Percentiles rank a stretch among this genome's conserved stretches.
Conservation (phyloP, 2,113 vertebrate species). For the Oncorhynchus nerka region DNA sequence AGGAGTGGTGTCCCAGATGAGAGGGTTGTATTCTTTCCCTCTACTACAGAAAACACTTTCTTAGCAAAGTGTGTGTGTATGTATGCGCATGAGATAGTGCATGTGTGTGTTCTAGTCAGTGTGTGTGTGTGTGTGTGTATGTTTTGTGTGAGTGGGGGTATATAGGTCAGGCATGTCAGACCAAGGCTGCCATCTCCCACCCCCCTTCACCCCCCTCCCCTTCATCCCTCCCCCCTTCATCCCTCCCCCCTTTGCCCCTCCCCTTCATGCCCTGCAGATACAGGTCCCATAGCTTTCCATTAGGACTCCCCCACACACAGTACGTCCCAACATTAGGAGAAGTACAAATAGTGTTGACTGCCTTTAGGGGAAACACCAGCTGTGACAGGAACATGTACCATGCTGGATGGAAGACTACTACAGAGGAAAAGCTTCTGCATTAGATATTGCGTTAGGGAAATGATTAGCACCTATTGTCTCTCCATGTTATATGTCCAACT, state of each 20-base stretch:
- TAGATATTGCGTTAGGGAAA: too few species aligned
- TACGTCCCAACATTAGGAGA: constrained; percentile 71
- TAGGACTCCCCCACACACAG: constrained; percentile 72
- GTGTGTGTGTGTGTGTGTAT: constrained; percentile 16
- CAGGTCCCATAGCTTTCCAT: constrained; percentile 87
- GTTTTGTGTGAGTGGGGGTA: constrained; percentile 61
- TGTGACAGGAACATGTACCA: constrained; percentile 64
- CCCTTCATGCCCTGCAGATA: constrained; percentile 83
- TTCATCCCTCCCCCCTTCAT: too few species aligned
- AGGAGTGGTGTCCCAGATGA: background rate
- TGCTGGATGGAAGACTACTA: too few species aligned
- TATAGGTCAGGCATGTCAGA: constrained; percentile 88
- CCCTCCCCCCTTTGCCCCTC: constrained; percentile 52
- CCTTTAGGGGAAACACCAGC: constrained; percentile 75
- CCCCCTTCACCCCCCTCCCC: background rate
- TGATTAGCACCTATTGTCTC: too few species aligned
- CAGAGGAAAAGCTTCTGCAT: too few species aligned
- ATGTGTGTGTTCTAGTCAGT: background rate
- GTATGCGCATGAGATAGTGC: background rate
- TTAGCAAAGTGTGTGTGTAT: background rate
- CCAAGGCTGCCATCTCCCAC: constrained; percentile 68
- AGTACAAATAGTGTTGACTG: constrained; percentile 79
- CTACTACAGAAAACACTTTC: too few species aligned
- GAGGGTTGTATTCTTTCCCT: too few species aligned
- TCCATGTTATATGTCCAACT: too few species aligned